A percentile compares a stretch with the other conserved stretches of the same genome.
phyloP scores from a whole-genome alignment of 2,888 invertebrate species.

The Andrena hattorfiana region DNA sequence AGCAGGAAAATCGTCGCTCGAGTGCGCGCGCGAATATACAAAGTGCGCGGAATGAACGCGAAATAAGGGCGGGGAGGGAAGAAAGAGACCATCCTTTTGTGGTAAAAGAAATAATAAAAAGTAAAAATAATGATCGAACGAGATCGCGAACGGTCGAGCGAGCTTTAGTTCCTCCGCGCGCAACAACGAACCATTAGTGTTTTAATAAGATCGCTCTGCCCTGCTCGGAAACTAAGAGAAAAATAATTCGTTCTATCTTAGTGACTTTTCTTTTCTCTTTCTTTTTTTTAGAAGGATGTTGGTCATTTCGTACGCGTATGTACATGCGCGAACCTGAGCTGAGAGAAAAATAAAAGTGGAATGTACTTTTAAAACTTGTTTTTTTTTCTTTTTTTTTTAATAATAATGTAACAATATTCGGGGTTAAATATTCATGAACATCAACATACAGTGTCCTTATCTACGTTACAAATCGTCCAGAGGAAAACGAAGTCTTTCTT shows the following conservation, averaged over 20 bases:
- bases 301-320: slow-evolving; percentile 50
- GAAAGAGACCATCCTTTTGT: slow-evolving; percentile 11
- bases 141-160: background rate
- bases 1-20: background rate
- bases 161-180: slow-evolving; percentile 50
- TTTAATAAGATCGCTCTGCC: slow-evolving; percentile 40
- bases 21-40: slow-evolving; percentile 31
- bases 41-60: slow-evolving; percentile 3
- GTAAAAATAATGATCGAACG: background rate
- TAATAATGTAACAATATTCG: slow-evolving; percentile 72
- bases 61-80: background rate
- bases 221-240: slow-evolving; percentile 41
- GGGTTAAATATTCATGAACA: slow-evolving; percentile 71
- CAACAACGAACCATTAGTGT: slow-evolving; percentile 17
- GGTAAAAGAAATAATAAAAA: background rate
- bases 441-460: slow-evolving; percentile 72
- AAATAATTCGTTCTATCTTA: slow-evolving; percentile 51
- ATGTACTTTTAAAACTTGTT: slow-evolving; percentile 70
- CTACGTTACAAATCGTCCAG: slow-evolving; percentile 71
- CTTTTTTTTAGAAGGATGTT: slow-evolving; percentile 32
- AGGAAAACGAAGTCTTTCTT: slow-evolving; percentile 68
- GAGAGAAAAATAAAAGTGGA: slow-evolving; percentile 71
- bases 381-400: slow-evolving; percentile 61
- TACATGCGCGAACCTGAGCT: slow-evolving; percentile 45
- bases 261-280: slow-evolving; percentile 17